These are phyloP conservation scores for Elysia crispata DNA, from an alignment of 2,888 invertebrate genomes.

Conservation along the genomic window DNA sequence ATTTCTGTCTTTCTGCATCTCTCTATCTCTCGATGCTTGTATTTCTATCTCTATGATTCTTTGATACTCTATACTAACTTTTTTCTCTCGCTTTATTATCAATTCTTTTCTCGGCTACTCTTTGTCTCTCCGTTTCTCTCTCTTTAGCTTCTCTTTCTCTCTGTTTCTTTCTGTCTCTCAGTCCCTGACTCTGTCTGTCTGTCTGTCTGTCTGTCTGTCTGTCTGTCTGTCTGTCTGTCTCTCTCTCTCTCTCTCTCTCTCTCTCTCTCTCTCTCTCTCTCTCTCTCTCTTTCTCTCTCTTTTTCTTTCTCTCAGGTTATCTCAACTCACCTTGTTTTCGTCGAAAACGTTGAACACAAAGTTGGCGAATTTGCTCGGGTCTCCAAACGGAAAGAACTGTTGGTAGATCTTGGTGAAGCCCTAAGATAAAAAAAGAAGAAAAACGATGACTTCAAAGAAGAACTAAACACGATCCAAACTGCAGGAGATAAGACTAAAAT, in stretches of 20 bases:
- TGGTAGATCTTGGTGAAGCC: constrained; percentile 99
- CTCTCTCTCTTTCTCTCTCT: constrained; percentile 26
- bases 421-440: constrained; percentile 79
- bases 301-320: background rate
- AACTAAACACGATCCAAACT: too few relatives aligned
- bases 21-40: too few relatives aligned
- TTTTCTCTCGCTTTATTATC: too few relatives aligned
- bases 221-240: background rate
- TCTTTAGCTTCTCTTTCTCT: too few relatives aligned
- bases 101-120: too few relatives aligned
- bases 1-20: too few relatives aligned
- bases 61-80: too few relatives aligned
- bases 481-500: too few relatives aligned
- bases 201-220: background rate
- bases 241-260: background rate
- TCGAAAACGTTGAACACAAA: constrained; percentile 98
- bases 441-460: background rate
- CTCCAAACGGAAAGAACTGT: constrained; percentile 99
- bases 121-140: too few relatives aligned
- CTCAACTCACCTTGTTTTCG: constrained; percentile 93
- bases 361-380: constrained; percentile 98
- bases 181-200: background rate
- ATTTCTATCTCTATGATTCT: too few relatives aligned
- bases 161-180: too few relatives aligned
- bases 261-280: constrained; percentile 30